Evolutionary conservation across 2,797 vertebrate species (phyloP), one percentile per base, ranked within the genome.

Genomic region (Hemibagrus guttatus): DNA sequence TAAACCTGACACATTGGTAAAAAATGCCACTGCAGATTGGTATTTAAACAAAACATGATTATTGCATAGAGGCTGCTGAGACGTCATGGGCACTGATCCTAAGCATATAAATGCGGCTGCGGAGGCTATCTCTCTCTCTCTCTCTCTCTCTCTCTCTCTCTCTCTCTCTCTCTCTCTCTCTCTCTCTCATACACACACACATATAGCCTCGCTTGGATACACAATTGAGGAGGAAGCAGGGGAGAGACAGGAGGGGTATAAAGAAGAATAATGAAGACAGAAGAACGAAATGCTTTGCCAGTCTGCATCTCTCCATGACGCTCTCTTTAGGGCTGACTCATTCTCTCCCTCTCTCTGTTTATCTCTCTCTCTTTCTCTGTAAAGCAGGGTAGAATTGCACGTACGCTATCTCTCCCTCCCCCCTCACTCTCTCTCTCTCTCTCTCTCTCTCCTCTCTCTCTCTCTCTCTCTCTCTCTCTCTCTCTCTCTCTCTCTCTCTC

Each of bases 241-340:
- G 64, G 17, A 72, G 56, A 84, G 63, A 85, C 54, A 79, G 76
- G 76, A 80, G 83, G 80, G 86, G 71, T 75, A 72, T 80, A 83
- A 35, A 74, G 28, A 31, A 54, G 63, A 78, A 85, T 72, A 74
- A 87, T 90, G 71, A 92, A 91, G 90, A 91, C 61, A 88, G 76
- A 61, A 81, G 79, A 88, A 88, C 23, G 52, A 92, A 92, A 81
- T 64, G 61, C 61, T 93, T 94, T 93, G 90, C 92, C 93, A 93
- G 85, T 90, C 93, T 87, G 74, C 90, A 91, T 93, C 91, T 89
- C 91, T 90, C 84, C 92, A 86, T 91, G 88, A 83, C 89, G 91
- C 92, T 93, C 85, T 93, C 87, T 58, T 86, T 89, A 93, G 93
- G 91, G 93, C 93, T 95, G 94, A 92, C 93, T 95, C 93, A 94